Base-by-base conservation (phyloP, 2,888 invertebrate species). In the Scelioninae gen. 1 region DNA sequence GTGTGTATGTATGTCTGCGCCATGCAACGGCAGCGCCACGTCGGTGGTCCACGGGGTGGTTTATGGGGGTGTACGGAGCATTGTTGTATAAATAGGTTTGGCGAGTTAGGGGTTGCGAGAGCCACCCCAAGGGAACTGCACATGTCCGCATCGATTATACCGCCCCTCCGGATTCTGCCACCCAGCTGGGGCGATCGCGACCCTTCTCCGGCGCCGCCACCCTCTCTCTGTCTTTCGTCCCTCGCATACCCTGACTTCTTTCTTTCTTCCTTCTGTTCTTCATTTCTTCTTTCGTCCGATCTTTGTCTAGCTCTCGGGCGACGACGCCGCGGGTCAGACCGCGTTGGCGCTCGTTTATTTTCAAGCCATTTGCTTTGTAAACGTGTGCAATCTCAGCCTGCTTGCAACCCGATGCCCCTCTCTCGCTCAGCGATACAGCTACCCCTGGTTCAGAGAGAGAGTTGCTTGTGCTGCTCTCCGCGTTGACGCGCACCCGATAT, bases 61-160 rank as follows among this genome's bases (percentile, higher is more conserved):
- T 92, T 90, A 91, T 88, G 91, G 90, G 89, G 90, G 90, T 92
- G 91, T 91, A 90, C 89, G 86, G 87, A 86, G 91, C 90, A 92
- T 92, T 92, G 92, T 92, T 92, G 92, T 91, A 92, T 92, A 92
- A 92, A 92, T 92, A 92, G 92, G 92, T 92, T 92, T 92, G 92
- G 92, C 90, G 90, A 92, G 92, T 92, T 92, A 92, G 92, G 92
- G 92, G 91, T 92, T 91, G 91, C 87, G 71, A 85, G 88, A 87
- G 85, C 88, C 88, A 88, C 88, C 92, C 91, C 91, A 87, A 88
- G 92, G 91, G 92, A 91, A 88, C 91, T 91, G 92, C 92, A 92
- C 92, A 92, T 91, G 92, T 92, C 92, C 90, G 90, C 91, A 92
- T 91, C 92, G 91, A 92, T 91, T 92, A 91, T 91, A 91, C 89